Conservation (phyloP, 2,113 vertebrate species). For the Cacatua alba region DNA sequence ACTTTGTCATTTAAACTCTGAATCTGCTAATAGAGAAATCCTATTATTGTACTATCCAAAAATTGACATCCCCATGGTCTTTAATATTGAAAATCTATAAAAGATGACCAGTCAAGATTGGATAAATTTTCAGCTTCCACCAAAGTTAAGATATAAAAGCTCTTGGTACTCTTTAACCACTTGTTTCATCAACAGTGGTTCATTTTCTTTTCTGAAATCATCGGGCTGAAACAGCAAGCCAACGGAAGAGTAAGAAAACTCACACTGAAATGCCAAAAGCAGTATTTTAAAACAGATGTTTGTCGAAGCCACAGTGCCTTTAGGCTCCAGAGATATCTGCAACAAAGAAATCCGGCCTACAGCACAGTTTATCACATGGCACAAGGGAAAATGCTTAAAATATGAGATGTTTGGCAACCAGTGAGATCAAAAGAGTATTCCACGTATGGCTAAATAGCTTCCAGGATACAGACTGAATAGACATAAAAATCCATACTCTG, state of each 20-base stretch:
- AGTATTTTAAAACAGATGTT: slow-evolving; percentile 21
- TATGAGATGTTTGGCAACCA: slow-evolving; percentile 56
- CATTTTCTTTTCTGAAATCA: neutral
- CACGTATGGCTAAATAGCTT: slow-evolving; percentile 61
- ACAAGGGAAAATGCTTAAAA: slow-evolving; percentile 56
- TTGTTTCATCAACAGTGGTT: neutral
- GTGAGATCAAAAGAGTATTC: slow-evolving; percentile 54
- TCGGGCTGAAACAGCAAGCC: neutral
- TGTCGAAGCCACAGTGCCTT: neutral
- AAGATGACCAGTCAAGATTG: neutral
- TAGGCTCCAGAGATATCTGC: slow-evolving; percentile 1
- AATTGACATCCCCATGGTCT: too few relatives aligned
- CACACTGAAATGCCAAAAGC: neutral
- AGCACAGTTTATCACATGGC: neutral
- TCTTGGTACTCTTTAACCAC: neutral
- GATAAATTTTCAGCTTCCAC: neutral
- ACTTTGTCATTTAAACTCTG: too few relatives aligned
- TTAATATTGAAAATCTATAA: neutral
- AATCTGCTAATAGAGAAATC: too few relatives aligned
- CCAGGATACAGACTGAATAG: slow-evolving; percentile 46
- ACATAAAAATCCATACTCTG: slow-evolving; percentile 10
- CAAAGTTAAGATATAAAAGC: neutral
- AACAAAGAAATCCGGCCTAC: neutral
- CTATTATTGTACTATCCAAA: too few relatives aligned
- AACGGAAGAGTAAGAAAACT: neutral